A percentile compares a stretch with the other conserved stretches of the same genome.
phyloP scores from a whole-genome alignment of 2,888 invertebrate species.

The Malacosoma neustria region DNA sequence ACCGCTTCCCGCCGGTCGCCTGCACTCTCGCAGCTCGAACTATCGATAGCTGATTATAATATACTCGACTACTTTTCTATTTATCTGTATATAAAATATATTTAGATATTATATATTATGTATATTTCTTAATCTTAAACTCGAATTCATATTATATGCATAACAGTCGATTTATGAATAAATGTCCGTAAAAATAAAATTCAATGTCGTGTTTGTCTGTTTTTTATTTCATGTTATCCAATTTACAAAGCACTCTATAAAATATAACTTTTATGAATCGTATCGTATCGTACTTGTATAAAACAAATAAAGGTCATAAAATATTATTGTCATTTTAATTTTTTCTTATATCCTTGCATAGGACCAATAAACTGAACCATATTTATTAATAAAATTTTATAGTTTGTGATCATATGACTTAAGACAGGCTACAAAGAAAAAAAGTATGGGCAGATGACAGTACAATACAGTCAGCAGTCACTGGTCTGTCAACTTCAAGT shows the following conservation, averaged over 20 bases:
- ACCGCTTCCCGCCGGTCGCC: conserved; percentile 70
- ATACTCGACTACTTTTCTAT: conserved; percentile 74
- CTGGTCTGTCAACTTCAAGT: too few relatives aligned
- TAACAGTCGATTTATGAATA: conserved; percentile 73
- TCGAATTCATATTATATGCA: conserved; percentile 66
- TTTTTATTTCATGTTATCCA: conserved; percentile 16
- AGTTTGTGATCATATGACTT: too few relatives aligned
- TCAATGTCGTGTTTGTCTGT: conserved; percentile 22
- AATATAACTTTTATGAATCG: neutral
- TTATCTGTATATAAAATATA: conserved; percentile 74
- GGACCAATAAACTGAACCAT: too few relatives aligned
- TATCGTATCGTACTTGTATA: too few relatives aligned
- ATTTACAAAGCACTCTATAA: neutral
- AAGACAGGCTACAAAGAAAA: too few relatives aligned
- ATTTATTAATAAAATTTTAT: too few relatives aligned
- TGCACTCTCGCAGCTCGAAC: conserved; percentile 70
- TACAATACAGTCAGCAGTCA: too few relatives aligned
- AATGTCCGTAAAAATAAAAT: conserved; percentile 51
- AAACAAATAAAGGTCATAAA: too few relatives aligned
- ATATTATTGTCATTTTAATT: too few relatives aligned
- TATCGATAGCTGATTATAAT: conserved; percentile 72
- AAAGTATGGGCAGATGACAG: too few relatives aligned
- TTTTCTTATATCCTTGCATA: too few relatives aligned
- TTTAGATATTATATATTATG: conserved; percentile 74
- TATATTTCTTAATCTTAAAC: conserved; percentile 73